A percentile compares a stretch with the other conserved stretches of the same genome.
Conservation (phyloP, 2,888 invertebrate genomes). For the Galeruca laticollis region DNA sequence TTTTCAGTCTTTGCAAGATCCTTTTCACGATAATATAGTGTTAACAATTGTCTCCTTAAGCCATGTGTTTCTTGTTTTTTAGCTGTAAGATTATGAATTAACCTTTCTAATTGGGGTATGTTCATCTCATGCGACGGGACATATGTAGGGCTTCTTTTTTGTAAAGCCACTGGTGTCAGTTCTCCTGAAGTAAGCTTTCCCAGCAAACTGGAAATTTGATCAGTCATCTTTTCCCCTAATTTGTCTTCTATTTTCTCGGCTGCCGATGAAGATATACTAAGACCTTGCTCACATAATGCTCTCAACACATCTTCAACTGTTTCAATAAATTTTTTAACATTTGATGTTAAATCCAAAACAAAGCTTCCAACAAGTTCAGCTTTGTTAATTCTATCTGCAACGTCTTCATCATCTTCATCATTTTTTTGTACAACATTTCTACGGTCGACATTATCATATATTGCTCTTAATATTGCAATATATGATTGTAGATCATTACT, state of each 20-base stretch:
- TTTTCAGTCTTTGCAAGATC: conserved; percentile 73
- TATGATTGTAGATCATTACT: conserved; percentile 76
- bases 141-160: conserved; percentile 62
- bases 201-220: conserved; percentile 73
- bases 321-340: conserved; percentile 66
- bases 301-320: conserved; percentile 69
- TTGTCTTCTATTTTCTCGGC: conserved; percentile 76
- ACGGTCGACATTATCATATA: conserved; percentile 67
- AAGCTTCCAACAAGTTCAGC: conserved; percentile 71
- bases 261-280: conserved; percentile 73
- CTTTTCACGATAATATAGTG: conserved; percentile 74
- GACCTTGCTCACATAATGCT: conserved; percentile 73
- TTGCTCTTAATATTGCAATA: conserved; percentile 71
- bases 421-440: conserved; percentile 42
- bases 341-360: conserved; percentile 69
- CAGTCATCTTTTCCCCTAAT: conserved; percentile 76
- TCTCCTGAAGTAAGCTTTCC: conserved; percentile 76
- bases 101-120: conserved; percentile 71
- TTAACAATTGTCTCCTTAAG: conserved; percentile 73
- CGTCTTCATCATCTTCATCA: conserved; percentile 52
- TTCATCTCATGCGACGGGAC: conserved; percentile 66
- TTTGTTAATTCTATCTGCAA: conserved; percentile 54
- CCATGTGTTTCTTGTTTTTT: conserved; percentile 72
- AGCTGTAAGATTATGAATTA: conserved; percentile 69
- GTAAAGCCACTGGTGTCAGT: conserved; percentile 68